Conservation (phyloP, 2,113 vertebrate species). For the Colius striatus region DNA sequence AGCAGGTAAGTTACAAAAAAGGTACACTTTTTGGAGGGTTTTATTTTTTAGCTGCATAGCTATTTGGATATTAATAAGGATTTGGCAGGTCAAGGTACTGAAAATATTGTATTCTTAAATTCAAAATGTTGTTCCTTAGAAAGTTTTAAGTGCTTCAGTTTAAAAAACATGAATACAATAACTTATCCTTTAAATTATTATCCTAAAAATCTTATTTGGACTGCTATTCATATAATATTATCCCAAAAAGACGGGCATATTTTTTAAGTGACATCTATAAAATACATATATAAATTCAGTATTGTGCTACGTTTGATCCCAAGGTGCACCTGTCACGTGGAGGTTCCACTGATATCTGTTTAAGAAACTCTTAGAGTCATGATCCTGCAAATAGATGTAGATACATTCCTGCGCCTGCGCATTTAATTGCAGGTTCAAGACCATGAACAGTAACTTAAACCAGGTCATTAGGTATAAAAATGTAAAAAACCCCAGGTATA, state of each 20-base stretch:
- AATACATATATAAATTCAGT: conserved; percentile 30
- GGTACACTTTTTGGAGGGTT: not conserved
- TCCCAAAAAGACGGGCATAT: conserved; percentile 51
- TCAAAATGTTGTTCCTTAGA: conserved; percentile 57
- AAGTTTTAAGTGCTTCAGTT: conserved; percentile 65
- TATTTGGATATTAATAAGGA: conserved; percentile 30
- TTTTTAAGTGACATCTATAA: conserved; percentile 13
- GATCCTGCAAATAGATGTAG: conserved; percentile 8
- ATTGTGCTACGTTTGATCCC: conserved; percentile 12
- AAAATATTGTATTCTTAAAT: conserved; percentile 69
- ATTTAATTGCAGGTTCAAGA: conserved; percentile 23
- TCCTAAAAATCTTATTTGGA: conserved; percentile 73
- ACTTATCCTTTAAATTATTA: conserved; percentile 74
- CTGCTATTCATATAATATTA: conserved; percentile 61
- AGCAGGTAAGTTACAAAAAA: conserved; percentile 2
- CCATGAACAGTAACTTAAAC: conserved; percentile 38
- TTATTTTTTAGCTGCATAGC: conserved; percentile 20
- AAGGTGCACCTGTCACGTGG: conserved; percentile 30
- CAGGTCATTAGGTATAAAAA: conserved; percentile 24
- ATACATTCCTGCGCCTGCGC: conserved; percentile 46
- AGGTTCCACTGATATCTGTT: conserved; percentile 19
- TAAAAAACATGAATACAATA: conserved; percentile 64
- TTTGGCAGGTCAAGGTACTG: conserved; percentile 61
- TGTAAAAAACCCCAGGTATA: conserved; percentile 28
- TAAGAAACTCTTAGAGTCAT: conserved; percentile 41